phyloP scores from a whole-genome alignment of 2,113 vertebrate species.

The Taxidea taxus region DNA sequence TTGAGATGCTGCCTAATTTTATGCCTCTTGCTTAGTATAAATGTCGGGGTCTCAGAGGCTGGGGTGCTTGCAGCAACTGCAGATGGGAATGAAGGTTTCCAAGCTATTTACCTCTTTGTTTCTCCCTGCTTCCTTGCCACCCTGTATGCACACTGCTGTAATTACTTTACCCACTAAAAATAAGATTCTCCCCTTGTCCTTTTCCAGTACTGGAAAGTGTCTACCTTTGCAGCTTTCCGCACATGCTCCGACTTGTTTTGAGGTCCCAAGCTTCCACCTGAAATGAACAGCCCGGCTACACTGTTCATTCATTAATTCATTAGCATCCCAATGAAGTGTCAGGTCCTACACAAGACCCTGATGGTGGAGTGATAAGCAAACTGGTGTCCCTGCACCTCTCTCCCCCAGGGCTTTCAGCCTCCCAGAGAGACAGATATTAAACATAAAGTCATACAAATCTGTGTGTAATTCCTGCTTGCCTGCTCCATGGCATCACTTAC shows the following conservation, averaged over 20 bases:
- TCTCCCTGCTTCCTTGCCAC: background rate
- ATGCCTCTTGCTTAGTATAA: slow-evolving; percentile 75
- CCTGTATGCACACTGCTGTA: background rate
- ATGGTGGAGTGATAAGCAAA: background rate
- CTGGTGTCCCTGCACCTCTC: fast-evolving
- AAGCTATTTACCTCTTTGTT: slow-evolving; percentile 53
- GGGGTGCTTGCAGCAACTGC: slow-evolving; percentile 48
- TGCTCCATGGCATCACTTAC: fast-evolving
- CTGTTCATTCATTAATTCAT: background rate
- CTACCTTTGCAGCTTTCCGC: background rate
- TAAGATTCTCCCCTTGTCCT: background rate
- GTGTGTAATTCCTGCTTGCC: fast-evolving
- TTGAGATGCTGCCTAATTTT: slow-evolving; percentile 80
- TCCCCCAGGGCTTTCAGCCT: background rate
- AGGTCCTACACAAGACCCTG: background rate
- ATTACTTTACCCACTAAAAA: slow-evolving; percentile 33
- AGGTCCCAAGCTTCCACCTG: background rate
- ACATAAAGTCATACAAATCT: background rate
- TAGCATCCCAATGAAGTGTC: background rate
- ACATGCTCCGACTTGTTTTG: background rate
- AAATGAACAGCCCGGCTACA: fast-evolving
- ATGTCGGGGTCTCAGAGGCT: slow-evolving; percentile 68
- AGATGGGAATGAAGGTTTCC: slow-evolving; percentile 52
- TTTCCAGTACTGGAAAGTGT: background rate
- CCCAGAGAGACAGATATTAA: too few relatives aligned